A percentile compares a stretch with the other conserved stretches of the same genome.
phyloP scores from a whole-genome alignment of 2,888 invertebrate species.

The Chaitophorus viminalis region DNA sequence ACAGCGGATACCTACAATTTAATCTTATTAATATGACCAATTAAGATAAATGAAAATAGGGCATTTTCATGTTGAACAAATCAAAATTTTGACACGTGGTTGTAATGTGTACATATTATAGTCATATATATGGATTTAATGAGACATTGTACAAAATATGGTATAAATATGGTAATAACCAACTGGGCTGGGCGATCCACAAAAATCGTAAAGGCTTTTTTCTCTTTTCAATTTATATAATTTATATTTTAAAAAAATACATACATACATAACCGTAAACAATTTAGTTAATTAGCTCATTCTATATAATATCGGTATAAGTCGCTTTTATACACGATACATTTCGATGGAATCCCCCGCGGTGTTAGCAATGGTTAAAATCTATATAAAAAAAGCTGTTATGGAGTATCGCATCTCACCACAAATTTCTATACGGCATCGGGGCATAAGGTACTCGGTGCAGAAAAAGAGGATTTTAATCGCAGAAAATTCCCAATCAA shows the following conservation, averaged over 20 bases:
- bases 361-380: neutral
- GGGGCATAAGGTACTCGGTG: neutral
- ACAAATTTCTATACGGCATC: neutral
- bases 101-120: neutral
- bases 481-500: neutral
- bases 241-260: no score
- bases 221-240: no score
- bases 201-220: no score
- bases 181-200: no score
- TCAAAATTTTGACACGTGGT: neutral
- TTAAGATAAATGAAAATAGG: neutral
- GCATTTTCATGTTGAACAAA: neutral
- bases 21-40: constrained; percentile 2
- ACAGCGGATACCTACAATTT: neutral
- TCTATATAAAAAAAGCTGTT: neutral
- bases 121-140: no score
- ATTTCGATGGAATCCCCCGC: neutral
- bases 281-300: no score
- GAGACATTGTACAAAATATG: no score
- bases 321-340: no score
- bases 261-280: no score
- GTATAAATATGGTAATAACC: no score
- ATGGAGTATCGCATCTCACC: neutral
- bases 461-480: neutral
- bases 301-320: no score